Conservation (phyloP, 2,113 vertebrate species). For the Chinchilla lanigera region DNA sequence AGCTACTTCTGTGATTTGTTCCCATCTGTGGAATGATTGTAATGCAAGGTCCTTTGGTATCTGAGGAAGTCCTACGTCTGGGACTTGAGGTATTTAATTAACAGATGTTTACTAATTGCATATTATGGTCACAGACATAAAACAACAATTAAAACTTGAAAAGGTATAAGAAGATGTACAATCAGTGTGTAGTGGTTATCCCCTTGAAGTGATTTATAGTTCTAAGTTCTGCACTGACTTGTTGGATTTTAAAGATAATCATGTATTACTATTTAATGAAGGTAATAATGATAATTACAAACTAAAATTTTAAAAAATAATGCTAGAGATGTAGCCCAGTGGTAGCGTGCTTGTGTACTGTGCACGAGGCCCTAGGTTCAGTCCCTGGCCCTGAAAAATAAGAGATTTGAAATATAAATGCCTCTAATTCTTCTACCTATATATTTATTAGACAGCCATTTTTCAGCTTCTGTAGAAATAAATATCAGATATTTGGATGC, state of each 20-base stretch:
- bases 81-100: background rate
- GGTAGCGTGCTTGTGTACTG: background rate
- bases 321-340: background rate
- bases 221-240: background rate
- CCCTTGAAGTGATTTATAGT: background rate
- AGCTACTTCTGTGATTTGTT: background rate
- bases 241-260: background rate
- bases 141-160: background rate
- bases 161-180: background rate
- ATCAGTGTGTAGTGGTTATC: background rate
- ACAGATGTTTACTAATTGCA: background rate
- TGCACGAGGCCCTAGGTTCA: background rate
- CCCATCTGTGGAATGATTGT: background rate
- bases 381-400: background rate
- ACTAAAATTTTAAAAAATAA: background rate
- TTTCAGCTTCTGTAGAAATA: background rate
- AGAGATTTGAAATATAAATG: background rate
- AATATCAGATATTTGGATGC: background rate
- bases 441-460: background rate
- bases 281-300: background rate
- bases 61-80: background rate
- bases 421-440: background rate
- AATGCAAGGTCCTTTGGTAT: background rate
- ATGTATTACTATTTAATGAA: background rate
- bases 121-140: background rate